Evolutionary conservation across 2,113 vertebrate species (phyloP).

Genomic region (Sphyrna mokarran): DNA sequence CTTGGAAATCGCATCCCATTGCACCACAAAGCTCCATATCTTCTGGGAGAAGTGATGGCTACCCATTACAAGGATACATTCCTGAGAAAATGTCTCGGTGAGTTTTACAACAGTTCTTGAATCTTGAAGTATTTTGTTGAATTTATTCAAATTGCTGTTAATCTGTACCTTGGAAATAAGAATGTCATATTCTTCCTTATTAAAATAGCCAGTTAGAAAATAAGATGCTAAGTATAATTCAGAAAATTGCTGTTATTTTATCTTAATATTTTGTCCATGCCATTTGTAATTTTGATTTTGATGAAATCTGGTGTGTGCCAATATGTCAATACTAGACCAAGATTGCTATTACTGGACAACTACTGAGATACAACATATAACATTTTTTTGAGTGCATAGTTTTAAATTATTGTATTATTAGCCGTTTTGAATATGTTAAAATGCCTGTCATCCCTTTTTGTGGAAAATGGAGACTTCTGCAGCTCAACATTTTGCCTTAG

Average conservation of each 20-base stretch:
- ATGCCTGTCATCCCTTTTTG: not conserved
- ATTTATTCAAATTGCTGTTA: conserved; percentile 38
- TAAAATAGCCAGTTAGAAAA: not conserved
- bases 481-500: not conserved
- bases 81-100: conserved; percentile 77
- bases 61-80: conserved; percentile 86
- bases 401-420: not conserved
- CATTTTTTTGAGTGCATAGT: not conserved
- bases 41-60: conserved; percentile 78
- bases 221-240: not conserved
- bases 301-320: not conserved
- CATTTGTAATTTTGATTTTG: not conserved
- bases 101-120: conserved; percentile 43
- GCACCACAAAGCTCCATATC: conserved; percentile 67
- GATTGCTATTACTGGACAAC: not conserved
- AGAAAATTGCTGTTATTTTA: not conserved
- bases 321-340: not conserved
- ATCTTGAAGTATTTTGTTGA: conserved; percentile 44
- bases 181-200: not conserved
- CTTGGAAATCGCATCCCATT: conserved; percentile 88
- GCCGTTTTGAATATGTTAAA: not conserved
- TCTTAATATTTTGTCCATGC: not conserved
- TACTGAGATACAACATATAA: not conserved
- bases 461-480: not conserved
- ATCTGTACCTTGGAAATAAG: not conserved